Conservation (phyloP, 2,113 vertebrate species). For the Ochotona princeps region DNA sequence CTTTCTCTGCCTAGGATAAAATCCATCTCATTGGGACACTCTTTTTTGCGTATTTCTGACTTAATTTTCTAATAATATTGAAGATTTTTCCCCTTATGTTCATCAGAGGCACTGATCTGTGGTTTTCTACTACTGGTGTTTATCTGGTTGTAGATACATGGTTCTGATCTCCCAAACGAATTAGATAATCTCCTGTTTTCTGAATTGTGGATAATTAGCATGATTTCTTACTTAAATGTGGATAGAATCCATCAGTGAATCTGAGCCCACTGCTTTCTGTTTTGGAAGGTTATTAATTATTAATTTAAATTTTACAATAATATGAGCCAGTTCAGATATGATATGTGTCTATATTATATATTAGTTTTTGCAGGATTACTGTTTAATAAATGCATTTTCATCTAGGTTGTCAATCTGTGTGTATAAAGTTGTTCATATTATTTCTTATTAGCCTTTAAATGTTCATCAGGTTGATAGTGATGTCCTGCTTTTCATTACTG, state of each 20-base stretch:
- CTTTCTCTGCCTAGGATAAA: neutral
- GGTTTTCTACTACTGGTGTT: neutral
- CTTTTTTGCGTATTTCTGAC: neutral
- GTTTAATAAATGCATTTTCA: neutral
- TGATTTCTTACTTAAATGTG: neutral
- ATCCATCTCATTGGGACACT: neutral
- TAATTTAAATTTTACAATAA: slow-evolving; percentile 3
- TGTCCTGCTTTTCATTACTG: neutral
- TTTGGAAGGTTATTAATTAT: neutral
- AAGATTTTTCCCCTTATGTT: neutral
- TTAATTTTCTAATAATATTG: neutral
- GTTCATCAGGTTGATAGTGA: neutral
- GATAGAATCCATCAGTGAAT: neutral
- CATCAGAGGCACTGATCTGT: neutral
- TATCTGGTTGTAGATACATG: neutral
- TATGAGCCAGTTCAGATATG: neutral
- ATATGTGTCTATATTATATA: neutral
- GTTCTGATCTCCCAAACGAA: neutral
- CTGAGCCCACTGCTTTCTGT: neutral
- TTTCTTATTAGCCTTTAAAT: slow-evolving; percentile 6
- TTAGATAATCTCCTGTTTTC: neutral
- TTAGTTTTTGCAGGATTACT: slow-evolving; percentile 9
- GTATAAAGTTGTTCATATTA: slow-evolving; percentile 7
- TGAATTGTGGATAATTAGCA: too few relatives aligned
- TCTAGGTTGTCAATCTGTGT: slow-evolving; percentile 17